These are phyloP conservation scores for Psittacara wagleri DNA, from an alignment of 2,113 vertebrate genomes.

Conservation along the genomic window DNA sequence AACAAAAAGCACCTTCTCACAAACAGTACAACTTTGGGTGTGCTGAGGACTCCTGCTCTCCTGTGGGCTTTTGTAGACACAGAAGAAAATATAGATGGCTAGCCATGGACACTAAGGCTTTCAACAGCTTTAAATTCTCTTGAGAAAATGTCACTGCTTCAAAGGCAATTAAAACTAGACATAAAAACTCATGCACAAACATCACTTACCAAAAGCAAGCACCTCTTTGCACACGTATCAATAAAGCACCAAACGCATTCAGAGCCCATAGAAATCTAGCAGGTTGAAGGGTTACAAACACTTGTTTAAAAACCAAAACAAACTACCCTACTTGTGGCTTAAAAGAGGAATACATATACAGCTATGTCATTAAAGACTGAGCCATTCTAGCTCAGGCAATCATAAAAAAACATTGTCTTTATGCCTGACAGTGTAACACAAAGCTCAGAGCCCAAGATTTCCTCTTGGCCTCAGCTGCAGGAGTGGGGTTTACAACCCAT, in stretches of 20 bases:
- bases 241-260: background rate
- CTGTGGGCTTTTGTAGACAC: background rate
- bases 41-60: background rate
- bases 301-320: background rate
- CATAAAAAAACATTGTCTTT: background rate
- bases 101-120: background rate
- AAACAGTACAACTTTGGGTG: background rate
- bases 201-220: background rate
- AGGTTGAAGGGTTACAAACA: background rate
- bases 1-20: background rate
- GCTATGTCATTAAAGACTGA: fast-evolving
- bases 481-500: background rate
- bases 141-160: background rate
- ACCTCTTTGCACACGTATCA: background rate
- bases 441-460: background rate
- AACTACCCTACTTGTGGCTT: background rate
- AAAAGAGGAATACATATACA: background rate
- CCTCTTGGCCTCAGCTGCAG: background rate
- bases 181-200: background rate
- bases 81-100: background rate
- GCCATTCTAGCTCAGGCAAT: background rate
- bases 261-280: background rate
- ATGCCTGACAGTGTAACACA: background rate
- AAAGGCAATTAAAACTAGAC: background rate
- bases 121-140: background rate